phyloP scores from a whole-genome alignment of 2,113 vertebrate species.

The Gambusia holbrooki region DNA sequence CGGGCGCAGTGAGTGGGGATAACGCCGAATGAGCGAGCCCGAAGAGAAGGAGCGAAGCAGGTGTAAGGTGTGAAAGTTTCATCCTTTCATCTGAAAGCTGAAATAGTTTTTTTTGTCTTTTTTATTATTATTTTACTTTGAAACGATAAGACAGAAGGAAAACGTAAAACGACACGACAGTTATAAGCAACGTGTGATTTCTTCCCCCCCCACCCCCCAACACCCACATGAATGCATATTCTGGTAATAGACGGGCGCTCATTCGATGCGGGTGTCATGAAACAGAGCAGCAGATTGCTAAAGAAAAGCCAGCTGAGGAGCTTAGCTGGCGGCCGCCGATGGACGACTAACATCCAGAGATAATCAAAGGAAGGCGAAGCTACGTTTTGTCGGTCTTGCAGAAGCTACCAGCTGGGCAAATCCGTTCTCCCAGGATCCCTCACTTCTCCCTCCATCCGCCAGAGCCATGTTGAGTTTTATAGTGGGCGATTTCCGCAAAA shows the following conservation, averaged over 20 bases:
- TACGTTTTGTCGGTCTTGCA: constrained; percentile 26
- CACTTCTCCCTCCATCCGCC: background rate
- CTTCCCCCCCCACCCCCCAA: background rate
- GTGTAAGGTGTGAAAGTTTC: constrained; percentile 63
- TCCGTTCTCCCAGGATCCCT: background rate
- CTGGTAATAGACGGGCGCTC: background rate
- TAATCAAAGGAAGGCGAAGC: constrained; percentile 52
- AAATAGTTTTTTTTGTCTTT: constrained; percentile 12
- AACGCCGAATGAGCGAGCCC: constrained; percentile 43
- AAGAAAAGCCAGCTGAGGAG: constrained; percentile 38
- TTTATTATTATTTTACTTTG: constrained; percentile 31
- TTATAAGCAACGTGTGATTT: constrained; percentile 1
- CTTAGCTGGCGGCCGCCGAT: constrained; percentile 36
- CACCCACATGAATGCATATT: background rate
- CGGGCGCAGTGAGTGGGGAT: constrained; percentile 49
- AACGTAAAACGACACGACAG: constrained; percentile 24
- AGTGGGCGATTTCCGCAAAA: constrained; percentile 19
- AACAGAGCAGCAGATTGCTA: constrained; percentile 28
- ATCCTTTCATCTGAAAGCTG: constrained; percentile 60
- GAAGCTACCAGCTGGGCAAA: constrained; percentile 41
- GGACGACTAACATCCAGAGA: constrained; percentile 37
- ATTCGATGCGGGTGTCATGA: constrained; percentile 13
- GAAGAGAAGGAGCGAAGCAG: constrained; percentile 52
- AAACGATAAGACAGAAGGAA: constrained; percentile 50
- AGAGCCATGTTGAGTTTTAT: constrained; percentile 6